Percentiles rank a stretch among this genome's conserved stretches.
Evolutionary conservation across 2,113 vertebrate genomes (phyloP).

Genomic region (Scomber colias): DNA sequence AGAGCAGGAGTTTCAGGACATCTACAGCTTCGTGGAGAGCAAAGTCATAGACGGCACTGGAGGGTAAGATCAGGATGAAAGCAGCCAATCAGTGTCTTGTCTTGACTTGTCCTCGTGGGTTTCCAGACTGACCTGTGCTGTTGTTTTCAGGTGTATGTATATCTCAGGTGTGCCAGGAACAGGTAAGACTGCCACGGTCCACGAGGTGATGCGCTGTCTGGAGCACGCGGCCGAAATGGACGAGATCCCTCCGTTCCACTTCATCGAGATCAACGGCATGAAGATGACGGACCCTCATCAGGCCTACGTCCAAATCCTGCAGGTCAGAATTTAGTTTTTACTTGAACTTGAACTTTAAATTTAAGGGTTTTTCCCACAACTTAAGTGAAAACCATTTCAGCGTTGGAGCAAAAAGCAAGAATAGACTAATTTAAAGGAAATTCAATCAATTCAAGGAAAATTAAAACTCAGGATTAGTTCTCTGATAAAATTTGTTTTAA

Average conservation of each 20-base stretch:
- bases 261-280: constrained; percentile 96
- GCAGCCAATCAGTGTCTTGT: no score
- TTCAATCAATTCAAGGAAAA: no score
- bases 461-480: no score
- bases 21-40: constrained; percentile 97
- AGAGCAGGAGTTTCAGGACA: constrained; percentile 96
- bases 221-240: constrained; percentile 87
- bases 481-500: no score
- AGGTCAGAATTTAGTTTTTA: constrained; percentile 79
- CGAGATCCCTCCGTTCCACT: constrained; percentile 88
- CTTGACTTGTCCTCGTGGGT: not conserved
- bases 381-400: not conserved
- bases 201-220: constrained; percentile 91
- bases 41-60: constrained; percentile 94
- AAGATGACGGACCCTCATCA: constrained; percentile 98
- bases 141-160: constrained; percentile 92
- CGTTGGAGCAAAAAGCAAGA: no score
- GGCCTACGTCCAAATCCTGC: constrained; percentile 95
- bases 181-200: constrained; percentile 96
- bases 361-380: not conserved
- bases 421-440: no score
- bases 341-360: not conserved
- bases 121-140: not conserved
- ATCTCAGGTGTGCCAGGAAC: constrained; percentile 98
- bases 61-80: constrained; percentile 86